Evolutionary conservation across 2,113 vertebrate species (phyloP), one percentile per base, ranked within the genome.

Genomic region (Forbesichthys papilliferus): DNA sequence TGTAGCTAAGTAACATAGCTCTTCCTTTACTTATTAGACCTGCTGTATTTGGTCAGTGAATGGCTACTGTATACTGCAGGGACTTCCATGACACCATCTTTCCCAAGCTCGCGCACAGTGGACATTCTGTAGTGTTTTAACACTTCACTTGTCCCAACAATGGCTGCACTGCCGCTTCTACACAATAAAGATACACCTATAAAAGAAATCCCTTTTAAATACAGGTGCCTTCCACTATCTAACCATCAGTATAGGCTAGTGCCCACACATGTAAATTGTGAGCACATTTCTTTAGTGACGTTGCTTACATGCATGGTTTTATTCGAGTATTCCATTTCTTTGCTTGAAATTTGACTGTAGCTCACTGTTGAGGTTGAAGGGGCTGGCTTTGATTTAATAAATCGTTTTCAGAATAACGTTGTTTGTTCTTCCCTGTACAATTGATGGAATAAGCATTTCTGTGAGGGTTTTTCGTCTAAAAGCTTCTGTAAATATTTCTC

Each of bases 361-460:
- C 49, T 52, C 13, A 52, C 11, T 52, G 49, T 14, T 14, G 49
- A 14, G 14, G 9, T 52, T 8, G 49, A 42, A 42, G 36, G 36
- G 7, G 36, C 36, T 42, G 49, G 67, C 80, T 84, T 78, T 76
- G 66, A 81, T 66, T 87, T 74, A 70, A 78, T 81, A 84, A 74
- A 83, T 66, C 61, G 72, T 62, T 68, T 78, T 74, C 68, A 64
- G 62, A 84, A 72, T 71, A 0, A 6, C 70, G 76, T 69, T 61
- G 84, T 71, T 18, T 73, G 59, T 73, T 65, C 68, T 61, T 59
- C 82, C 64, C 75, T 72, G 64, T 66, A 34, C 51, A 12, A 52
- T 64, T 57, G 47, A 47, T 0, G 5, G 55, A 73, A 69, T 60
- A 48, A 71, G 11, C 71, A 10, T 73, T 57, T 58, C 65, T 65